A percentile compares a stretch with the other conserved stretches of the same genome.
Conservation (phyloP, 2,113 vertebrate species). For the Cryptotis parvus region DNA sequence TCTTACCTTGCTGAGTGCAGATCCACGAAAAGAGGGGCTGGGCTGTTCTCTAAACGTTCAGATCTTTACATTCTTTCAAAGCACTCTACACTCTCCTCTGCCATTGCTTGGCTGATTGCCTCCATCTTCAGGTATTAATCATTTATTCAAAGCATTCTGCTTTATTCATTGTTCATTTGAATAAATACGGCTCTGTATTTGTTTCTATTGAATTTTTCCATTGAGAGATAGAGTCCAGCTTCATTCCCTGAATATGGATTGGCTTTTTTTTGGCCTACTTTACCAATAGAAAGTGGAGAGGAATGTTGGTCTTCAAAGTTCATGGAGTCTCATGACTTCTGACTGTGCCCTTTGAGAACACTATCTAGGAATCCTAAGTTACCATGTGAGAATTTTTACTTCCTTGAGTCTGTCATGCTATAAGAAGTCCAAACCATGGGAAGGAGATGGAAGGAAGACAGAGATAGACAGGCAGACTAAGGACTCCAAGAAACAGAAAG, state of each 20-base stretch:
- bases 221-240: slow-evolving; percentile 5
- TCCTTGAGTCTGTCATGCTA: not conserved
- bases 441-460: not conserved
- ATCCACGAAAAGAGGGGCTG: not conserved
- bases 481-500: not conserved
- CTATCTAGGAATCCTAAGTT: not conserved
- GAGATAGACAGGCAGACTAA: not conserved
- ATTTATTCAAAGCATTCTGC: not conserved
- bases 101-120: not conserved
- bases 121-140: not conserved
- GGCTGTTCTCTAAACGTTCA: not conserved
- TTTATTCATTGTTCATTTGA: not conserved
- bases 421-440: not conserved
- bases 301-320: not conserved
- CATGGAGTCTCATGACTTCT: not conserved
- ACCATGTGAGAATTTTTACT: not conserved
- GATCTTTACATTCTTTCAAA: not conserved
- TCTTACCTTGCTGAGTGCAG: not conserved
- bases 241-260: not conserved
- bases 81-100: not conserved
- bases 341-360: not conserved
- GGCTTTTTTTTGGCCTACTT: not conserved
- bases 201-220: not conserved
- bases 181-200: not conserved
- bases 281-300: not conserved